These are phyloP conservation scores for Podarcis siculus DNA, from an alignment of 2,797 vertebrate genomes.

Conservation along the genomic window DNA sequence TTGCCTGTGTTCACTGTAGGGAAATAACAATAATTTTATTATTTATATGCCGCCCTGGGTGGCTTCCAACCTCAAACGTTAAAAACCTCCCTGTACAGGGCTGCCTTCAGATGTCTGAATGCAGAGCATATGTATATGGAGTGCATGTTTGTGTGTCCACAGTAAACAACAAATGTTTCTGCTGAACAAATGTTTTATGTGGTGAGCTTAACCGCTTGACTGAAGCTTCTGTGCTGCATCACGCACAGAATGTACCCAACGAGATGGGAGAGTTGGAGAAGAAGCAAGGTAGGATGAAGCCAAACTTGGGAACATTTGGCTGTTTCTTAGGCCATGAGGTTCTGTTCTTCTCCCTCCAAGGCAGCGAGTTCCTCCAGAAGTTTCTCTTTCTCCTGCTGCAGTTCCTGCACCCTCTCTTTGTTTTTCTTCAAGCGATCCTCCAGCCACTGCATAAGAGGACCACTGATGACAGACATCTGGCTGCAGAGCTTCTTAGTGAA, in stretches of 20 bases:
- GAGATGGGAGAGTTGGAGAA: conserved; percentile 22
- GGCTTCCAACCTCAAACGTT: no score
- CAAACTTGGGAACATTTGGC: conserved; percentile 10
- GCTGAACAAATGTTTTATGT: no score
- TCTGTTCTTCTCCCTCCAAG: conserved; percentile 73
- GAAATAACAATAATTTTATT: no score
- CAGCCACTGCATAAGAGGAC: conserved; percentile 95
- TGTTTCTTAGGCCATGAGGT: conserved; percentile 25
- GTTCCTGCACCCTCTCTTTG: conserved; percentile 84
- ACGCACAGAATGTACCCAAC: background rate
- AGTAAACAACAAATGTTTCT: no score
- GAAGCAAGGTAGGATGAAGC: conserved; percentile 14
- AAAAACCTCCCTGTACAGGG: no score
- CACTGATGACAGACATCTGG: conserved; percentile 98
- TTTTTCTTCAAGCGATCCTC: conserved; percentile 96
- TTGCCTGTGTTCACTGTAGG: no score
- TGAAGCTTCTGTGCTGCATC: no score
- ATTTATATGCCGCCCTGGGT: no score
- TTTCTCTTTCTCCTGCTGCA: conserved; percentile 90
- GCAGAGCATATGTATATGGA: no score
- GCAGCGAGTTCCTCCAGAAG: conserved; percentile 87
- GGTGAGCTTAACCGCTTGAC: no score
- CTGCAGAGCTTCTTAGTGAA: conserved; percentile 99
- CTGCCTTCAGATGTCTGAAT: no score
- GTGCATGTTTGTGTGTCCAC: no score